Evolutionary conservation across 2,888 invertebrate genomes (phyloP).

Genomic region (Galerucella calmariensis): DNA sequence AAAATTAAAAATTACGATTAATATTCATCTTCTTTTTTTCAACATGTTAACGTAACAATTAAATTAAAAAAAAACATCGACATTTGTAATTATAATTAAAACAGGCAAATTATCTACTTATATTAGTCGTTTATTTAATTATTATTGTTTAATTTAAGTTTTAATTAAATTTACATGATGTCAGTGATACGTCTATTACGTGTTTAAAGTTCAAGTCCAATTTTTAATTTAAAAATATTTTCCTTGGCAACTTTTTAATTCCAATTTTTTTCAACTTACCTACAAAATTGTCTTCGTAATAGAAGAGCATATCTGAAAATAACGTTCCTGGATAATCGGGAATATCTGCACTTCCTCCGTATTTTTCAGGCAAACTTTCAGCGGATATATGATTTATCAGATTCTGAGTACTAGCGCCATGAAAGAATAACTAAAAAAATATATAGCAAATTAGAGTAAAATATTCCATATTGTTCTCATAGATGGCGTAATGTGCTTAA

Average conservation of each 20-base stretch:
- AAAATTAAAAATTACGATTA: conserved; percentile 53
- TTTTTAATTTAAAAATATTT: too few relatives aligned
- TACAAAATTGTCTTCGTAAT: conserved; percentile 76
- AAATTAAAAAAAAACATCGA: too few relatives aligned
- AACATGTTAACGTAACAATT: too few relatives aligned
- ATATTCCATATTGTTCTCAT: background rate
- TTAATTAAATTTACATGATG: background rate
- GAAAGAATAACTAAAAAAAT: conserved; percentile 73
- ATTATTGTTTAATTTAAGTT: too few relatives aligned
- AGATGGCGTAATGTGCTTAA: too few relatives aligned
- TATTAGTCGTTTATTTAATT: background rate
- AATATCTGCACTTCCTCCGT: conserved; percentile 76
- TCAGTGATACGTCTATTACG: background rate
- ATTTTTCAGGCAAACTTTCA: conserved; percentile 70
- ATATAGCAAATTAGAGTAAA: conserved; percentile 2
- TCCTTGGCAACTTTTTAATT: too few relatives aligned
- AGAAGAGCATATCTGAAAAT: conserved; percentile 74
- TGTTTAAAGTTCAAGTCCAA: background rate
- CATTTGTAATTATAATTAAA: too few relatives aligned
- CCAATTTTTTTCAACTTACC: conserved; percentile 65
- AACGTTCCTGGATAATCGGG: conserved; percentile 72
- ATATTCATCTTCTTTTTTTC: background rate
- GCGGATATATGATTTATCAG: conserved; percentile 71
- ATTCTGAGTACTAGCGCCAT: conserved; percentile 75
- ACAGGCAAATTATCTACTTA: background rate